These are phyloP conservation scores for Brachyalestes nurse DNA, from an alignment of 2,797 vertebrate genomes.

Conservation along the genomic window DNA sequence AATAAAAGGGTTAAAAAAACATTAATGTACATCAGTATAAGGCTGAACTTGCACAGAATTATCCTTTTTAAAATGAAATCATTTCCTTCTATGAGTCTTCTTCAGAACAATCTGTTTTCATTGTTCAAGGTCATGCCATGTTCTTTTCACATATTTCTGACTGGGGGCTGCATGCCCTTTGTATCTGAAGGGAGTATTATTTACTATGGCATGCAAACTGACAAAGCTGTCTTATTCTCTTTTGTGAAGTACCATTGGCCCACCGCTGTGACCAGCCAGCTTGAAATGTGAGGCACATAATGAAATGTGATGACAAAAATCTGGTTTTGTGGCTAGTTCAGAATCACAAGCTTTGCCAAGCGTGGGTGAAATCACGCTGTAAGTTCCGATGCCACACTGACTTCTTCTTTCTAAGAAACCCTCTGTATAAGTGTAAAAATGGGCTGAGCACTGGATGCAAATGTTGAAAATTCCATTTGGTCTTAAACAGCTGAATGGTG, in stretches of 20 bases:
- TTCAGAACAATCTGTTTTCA: background rate
- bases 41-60: no score
- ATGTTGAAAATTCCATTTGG: background rate
- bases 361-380: background rate
- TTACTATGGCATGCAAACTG: background rate
- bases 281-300: background rate
- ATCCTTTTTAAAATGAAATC: background rate
- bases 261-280: background rate
- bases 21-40: no score
- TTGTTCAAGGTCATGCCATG: background rate
- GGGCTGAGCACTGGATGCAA: background rate
- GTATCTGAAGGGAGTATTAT: background rate
- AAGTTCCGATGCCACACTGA: background rate
- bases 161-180: background rate
- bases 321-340: background rate
- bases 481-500: background rate
- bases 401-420: background rate
- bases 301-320: background rate
- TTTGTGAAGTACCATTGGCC: background rate
- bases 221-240: background rate
- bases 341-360: background rate
- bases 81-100: background rate
- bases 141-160: background rate
- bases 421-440: background rate
- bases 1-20: no score